Base-by-base conservation (phyloP, 2,113 vertebrate genomes). In the Tautogolabrus adspersus region DNA sequence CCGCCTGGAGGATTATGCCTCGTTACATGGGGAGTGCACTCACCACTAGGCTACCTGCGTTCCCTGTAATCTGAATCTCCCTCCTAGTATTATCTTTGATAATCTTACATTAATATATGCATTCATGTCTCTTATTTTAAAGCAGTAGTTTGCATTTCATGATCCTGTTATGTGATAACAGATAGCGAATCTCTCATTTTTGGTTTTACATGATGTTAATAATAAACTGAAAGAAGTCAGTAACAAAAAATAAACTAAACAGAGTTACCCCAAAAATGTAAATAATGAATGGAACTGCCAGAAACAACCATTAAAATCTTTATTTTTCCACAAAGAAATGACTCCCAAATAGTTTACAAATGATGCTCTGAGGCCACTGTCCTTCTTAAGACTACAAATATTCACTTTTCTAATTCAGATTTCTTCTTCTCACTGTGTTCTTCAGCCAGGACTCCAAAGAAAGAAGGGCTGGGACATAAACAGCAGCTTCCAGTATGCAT, bases 301-400 rank as follows among this genome's bases (percentile, higher is more conserved):
- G 26, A 68, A 60, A 22, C 67, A 71, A 81, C 42, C 66, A 66
- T 82, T 87, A 84, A 86, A 91, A 86, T 79, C 72, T 93, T 92
- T 93, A 91, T 87, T 91, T 89, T 75, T 75, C 71, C 13, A 81
- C 40, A 87, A 72, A 84, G 59, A 74, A 80, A 77, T 52, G 21
- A 30, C n/a, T 77, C 56, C 78, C 55, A 44, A 52, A 86, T 51
- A 51, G 54, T 81, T 82, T 77, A 83, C 67, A 81, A 72, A 79
- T 71, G 56, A 55, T 55, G 13, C 66, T 81, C 23, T 23, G 57
- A 78, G 66, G 59, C 30, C 60, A 55, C 8, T 18, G 10, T n/a
- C 18, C 21, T 19, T 49, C 34, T 57, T 26, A 46, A 72, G 52
- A 40, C 62, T 65, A 13, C 66, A 75, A 42, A 47, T 6, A 23